phyloP scores from a whole-genome alignment of 2,888 invertebrate genomes.

The Spilarctia lutea region DNA sequence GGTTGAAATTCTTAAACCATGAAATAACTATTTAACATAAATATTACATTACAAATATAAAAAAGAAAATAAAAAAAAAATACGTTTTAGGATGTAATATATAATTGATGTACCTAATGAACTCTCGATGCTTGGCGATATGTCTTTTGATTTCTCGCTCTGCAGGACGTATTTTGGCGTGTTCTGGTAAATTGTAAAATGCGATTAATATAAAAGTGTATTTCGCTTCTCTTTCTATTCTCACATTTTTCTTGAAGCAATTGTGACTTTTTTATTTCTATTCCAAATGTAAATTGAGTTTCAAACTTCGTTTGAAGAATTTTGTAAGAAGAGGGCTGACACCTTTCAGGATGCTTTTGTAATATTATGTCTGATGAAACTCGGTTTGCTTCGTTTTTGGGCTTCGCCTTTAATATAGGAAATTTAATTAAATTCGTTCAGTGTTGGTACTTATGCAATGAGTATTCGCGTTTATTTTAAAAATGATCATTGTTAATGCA shows the following conservation, averaged over 20 bases:
- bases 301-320: conserved; percentile 69
- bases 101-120: not conserved
- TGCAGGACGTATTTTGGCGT: conserved; percentile 19
- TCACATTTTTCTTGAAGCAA: conserved; percentile 53
- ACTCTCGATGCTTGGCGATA: not conserved
- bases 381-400: conserved; percentile 25
- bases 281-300: conserved; percentile 75
- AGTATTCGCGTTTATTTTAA: no score
- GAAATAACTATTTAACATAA: no score
- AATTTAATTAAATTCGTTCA: conserved; percentile 9
- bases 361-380: conserved; percentile 34
- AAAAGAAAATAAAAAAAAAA: no score
- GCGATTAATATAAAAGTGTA: conserved; percentile 53
- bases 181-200: conserved; percentile 50
- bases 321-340: conserved; percentile 53
- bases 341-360: conserved; percentile 62
- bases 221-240: conserved; percentile 52
- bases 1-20: no score
- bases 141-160: conserved; percentile 33
- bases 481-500: no score
- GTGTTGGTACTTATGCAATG: no score
- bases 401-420: conserved; percentile 19
- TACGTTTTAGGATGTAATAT: not conserved
- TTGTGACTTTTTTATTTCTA: conserved; percentile 69
- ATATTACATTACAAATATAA: no score